These are phyloP conservation scores for Alces alces DNA, from an alignment of 2,113 vertebrate genomes.

Conservation along the genomic window DNA sequence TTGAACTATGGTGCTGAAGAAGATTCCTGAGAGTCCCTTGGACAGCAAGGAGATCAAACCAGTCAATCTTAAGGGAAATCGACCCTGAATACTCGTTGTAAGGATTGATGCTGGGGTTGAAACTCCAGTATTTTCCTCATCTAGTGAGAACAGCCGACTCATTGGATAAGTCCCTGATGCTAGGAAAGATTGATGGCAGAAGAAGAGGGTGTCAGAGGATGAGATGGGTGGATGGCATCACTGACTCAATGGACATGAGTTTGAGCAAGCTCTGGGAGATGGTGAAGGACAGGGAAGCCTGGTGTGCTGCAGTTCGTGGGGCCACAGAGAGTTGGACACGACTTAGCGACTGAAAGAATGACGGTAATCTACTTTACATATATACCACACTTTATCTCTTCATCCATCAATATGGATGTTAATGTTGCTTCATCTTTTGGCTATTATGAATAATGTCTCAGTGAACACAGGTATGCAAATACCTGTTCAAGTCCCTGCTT, in stretches of 20 bases:
- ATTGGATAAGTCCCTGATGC: not conserved
- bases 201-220: not conserved
- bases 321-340: fast-evolving
- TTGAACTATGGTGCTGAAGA: not conserved
- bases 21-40: not conserved
- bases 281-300: not conserved
- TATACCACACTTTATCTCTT: not conserved
- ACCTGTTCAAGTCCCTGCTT: not conserved
- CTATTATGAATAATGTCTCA: not conserved
- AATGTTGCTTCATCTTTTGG: not conserved
- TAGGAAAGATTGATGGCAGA: not conserved
- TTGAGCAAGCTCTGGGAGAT: not conserved
- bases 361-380: not conserved
- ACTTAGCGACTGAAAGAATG: not conserved
- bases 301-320: not conserved
- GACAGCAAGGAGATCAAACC: not conserved
- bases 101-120: not conserved
- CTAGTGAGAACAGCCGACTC: not conserved
- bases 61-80: not conserved
- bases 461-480: not conserved
- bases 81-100: not conserved
- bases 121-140: not conserved
- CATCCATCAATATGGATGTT: not conserved
- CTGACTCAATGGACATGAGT: not conserved
- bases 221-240: not conserved